Base-by-base conservation (phyloP, 2,888 invertebrate genomes). In the Eulithis testata region DNA sequence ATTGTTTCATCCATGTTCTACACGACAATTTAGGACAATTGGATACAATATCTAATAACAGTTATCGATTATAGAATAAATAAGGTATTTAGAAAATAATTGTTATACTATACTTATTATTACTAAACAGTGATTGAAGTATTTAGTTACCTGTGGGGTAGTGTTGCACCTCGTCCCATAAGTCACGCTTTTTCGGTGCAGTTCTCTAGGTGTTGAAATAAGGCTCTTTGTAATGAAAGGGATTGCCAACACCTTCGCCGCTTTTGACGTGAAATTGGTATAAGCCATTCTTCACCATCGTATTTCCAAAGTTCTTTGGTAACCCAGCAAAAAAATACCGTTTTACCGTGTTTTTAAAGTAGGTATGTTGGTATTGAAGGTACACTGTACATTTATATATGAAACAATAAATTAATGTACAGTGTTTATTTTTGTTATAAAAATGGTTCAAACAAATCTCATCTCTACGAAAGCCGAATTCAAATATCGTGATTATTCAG, bases 21-120 rank as follows among this genome's bases (percentile, higher is more conserved):
- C 21, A 80, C 79, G 83, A 83, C 78, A 76, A 83, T 82, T 84
- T 82, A 75, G 80, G 76, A 88, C 86, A 88, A 90, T 89, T 85
- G 88, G 89, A 89, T 85, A 85, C 78, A 80, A 77, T 67, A 73
- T 74, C 80, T 77, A 82, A 88, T 86, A 86, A 84, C 66, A 75
- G 84, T 88, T 88, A 87, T 87, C 81, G 85, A 88, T 88, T 87
- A 86, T 57, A 57, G n/a, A 80, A 75, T 78, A 82, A 79, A 82
- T 86, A 85, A 80, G 84, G 79, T 77, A 81, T 87, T 89, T 85
- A 77, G 75, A 76, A 86, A 91, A 59, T 49, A 11, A 44, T 51
- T n/a, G 50, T 14, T 31, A 82, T 40, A 40, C 4, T 8, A 40
- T 40, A 40, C n/a, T n/a, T 40, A 40, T 3, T 40, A 8, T 89